Conservation (phyloP, 1,140 invertebrate species). For the Berghia stephanieae region DNA sequence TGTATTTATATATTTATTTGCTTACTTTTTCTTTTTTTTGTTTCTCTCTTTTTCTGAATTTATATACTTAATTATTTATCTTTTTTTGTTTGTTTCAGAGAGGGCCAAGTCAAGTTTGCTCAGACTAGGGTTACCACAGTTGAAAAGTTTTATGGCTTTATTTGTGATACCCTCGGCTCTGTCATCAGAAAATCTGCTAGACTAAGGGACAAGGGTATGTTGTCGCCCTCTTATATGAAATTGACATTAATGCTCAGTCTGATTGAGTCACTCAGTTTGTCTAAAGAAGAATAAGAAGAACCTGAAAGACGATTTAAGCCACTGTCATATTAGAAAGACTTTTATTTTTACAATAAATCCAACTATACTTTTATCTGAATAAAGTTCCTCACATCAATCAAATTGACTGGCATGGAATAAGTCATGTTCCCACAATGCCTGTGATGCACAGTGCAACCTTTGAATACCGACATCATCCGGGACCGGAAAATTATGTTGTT, state of each 20-base stretch:
- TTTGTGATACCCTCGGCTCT: conserved; percentile 47
- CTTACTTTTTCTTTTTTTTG: no score
- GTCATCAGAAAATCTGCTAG: conserved; percentile 51
- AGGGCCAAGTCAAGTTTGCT: conserved; percentile 44
- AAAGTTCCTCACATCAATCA: no score
- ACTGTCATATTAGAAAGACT: not conserved
- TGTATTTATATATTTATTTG: no score
- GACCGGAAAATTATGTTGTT: no score
- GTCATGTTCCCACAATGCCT: no score
- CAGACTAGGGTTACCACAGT: conserved; percentile 40
- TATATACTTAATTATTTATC: no score
- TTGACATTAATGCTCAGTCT: not conserved
- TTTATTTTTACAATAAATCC: no score
- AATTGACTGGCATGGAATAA: no score
- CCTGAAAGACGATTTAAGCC: not conserved
- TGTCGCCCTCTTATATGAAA: not conserved
- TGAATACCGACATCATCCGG: no score
- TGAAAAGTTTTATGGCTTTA: conserved; percentile 49
- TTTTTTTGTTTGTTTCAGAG: conserved; percentile 36
- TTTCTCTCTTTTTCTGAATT: no score
- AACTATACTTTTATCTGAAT: not conserved
- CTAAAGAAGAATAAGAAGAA: not conserved
- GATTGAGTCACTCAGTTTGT: not conserved
- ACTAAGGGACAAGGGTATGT: conserved; percentile 51
- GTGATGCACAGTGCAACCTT: no score